A percentile compares a stretch with the other conserved stretches of the same genome.
These are phyloP conservation scores for Laticauda laticaudata DNA, from an alignment of 2,113 vertebrate species.

Conservation along the genomic window DNA sequence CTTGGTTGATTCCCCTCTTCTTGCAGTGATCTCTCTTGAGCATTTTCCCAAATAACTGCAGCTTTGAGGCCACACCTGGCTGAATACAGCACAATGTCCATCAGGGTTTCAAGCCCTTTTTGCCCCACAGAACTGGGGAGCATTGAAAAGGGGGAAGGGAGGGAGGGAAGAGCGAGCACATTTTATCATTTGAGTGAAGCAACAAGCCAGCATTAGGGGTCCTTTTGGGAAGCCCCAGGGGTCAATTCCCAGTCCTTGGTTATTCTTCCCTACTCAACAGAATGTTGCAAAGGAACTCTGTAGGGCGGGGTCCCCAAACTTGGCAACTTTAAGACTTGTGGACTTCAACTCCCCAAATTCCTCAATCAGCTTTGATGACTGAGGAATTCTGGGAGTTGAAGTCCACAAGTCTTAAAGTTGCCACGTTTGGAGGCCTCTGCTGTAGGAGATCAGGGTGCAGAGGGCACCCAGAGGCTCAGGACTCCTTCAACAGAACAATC, in stretches of 20 bases:
- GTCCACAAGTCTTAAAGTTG: too few species aligned
- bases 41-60: not conserved
- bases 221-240: not conserved
- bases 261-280: not conserved
- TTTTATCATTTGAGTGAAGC: not conserved
- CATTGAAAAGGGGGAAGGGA: not conserved
- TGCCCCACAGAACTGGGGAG: not conserved
- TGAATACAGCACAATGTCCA: not conserved
- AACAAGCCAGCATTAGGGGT: not conserved
- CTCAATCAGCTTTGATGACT: too few species aligned
- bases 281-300: not conserved
- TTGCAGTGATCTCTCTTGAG: not conserved
- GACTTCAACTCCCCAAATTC: too few species aligned
- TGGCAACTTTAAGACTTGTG: too few species aligned
- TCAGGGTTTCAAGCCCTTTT: not conserved
- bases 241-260: not conserved
- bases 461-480: not conserved
- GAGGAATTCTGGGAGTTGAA: too few species aligned
- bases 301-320: too few species aligned
- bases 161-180: not conserved
- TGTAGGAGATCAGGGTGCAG: not conserved
- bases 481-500: not conserved
- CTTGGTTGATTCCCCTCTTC: not conserved
- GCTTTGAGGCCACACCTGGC: not conserved
- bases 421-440: too few species aligned